These are phyloP conservation scores for Synanthedon andrenaeformis DNA, from an alignment of 2,888 invertebrate species.

Conservation along the genomic window DNA sequence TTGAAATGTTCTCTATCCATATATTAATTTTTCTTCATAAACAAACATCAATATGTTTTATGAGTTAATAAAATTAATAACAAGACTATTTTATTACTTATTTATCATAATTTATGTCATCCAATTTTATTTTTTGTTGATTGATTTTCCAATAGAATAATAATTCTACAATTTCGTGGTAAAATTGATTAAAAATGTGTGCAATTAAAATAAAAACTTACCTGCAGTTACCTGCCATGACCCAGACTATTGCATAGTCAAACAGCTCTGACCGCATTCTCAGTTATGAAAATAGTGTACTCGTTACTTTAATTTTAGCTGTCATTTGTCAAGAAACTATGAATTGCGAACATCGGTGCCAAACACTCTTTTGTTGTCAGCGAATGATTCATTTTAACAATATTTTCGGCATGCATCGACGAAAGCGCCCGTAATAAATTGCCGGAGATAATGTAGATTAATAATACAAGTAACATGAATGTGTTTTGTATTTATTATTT, in stretches of 20 bases:
- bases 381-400: conserved; percentile 33
- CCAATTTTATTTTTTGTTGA: no score
- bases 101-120: no score
- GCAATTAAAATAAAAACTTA: background rate
- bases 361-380: conserved; percentile 48
- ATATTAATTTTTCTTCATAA: no score
- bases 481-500: no score
- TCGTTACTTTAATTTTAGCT: conserved; percentile 51
- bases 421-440: conserved; percentile 7
- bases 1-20: no score
- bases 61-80: no score
- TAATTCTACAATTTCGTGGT: no score
- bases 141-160: no score
- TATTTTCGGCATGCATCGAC: conserved; percentile 20
- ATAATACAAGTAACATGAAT: background rate
- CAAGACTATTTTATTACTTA: no score
- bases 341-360: conserved; percentile 37
- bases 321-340: conserved; percentile 45
- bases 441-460: background rate
- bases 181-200: background rate
- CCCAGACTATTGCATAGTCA: background rate
- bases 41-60: no score
- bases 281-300: conserved; percentile 16
- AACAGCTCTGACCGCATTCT: conserved; percentile 12
- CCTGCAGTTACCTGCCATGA: background rate